phyloP scores from a whole-genome alignment of 2,113 vertebrate species.

The Onychorhynchus coronatus region DNA sequence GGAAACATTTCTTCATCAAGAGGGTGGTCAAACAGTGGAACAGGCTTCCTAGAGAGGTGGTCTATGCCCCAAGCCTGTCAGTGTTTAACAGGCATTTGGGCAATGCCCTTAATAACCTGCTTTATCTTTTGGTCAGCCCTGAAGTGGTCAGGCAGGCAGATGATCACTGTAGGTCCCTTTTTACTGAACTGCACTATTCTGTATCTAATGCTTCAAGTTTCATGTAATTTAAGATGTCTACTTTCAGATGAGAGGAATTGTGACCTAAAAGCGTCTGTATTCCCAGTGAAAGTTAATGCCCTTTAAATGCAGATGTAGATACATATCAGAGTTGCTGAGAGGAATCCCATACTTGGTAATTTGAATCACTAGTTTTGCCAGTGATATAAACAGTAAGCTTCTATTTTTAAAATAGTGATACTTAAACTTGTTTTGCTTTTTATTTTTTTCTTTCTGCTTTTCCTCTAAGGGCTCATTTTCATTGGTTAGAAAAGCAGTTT shows the following conservation, averaged over 20 bases:
- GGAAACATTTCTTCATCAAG: background rate
- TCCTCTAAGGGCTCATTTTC: background rate
- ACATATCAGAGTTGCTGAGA: background rate
- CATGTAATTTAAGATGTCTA: background rate
- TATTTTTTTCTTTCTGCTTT: background rate
- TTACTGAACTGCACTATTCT: background rate
- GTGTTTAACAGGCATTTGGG: background rate
- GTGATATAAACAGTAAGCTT: background rate
- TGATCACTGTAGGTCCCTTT: background rate
- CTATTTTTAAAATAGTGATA: constrained; percentile 8
- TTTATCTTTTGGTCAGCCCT: background rate
- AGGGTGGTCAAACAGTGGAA: background rate
- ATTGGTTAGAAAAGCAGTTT: background rate
- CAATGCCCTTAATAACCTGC: background rate
- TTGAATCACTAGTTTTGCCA: background rate
- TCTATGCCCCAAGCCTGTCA: background rate
- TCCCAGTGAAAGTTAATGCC: background rate
- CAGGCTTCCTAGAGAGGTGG: background rate
- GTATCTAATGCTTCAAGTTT: background rate
- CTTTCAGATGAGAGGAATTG: background rate
- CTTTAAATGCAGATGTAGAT: background rate
- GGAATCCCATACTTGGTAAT: background rate
- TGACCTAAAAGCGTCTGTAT: background rate
- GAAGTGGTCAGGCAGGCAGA: background rate
- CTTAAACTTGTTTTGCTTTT: background rate